Evolutionary conservation across 1,140 invertebrate species (phyloP).

Genomic region (Psilanteris sp.): DNA sequence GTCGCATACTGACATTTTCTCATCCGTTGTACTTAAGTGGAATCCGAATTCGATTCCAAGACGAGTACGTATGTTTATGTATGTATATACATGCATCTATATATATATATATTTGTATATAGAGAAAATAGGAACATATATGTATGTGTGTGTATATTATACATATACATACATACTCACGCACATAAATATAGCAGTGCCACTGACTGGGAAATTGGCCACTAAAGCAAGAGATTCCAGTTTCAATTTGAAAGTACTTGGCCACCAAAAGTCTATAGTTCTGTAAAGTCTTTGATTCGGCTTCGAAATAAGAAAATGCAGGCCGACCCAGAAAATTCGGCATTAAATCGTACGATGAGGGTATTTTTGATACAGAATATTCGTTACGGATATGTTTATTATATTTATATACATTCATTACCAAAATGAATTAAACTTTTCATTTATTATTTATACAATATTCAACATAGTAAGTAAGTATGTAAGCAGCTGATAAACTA

Average conservation of each 20-base stretch:
- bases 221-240: constrained; percentile 38
- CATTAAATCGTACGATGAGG: constrained; percentile 13
- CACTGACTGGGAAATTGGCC: constrained; percentile 51
- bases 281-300: constrained; percentile 37
- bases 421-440: too few species aligned
- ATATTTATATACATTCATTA: too few species aligned
- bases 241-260: constrained; percentile 34
- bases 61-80: constrained; percentile 6
- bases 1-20: constrained; percentile 27
- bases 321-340: background rate
- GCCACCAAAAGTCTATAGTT: constrained; percentile 46
- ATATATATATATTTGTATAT: too few species aligned
- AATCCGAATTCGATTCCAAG: constrained; percentile 48
- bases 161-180: constrained; percentile 8
- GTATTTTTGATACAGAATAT: too few species aligned
- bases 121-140: too few species aligned
- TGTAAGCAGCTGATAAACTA: too few species aligned
- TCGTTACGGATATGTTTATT: too few species aligned
- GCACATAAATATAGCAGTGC: constrained; percentile 3
- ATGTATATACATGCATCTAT: background rate
- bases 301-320: constrained; percentile 38
- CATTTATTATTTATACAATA: too few species aligned
- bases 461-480: too few species aligned
- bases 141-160: too few species aligned
- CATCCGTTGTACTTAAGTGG: constrained; percentile 30